phyloP scores from a whole-genome alignment of 1,140 invertebrate species.

The Calephelis virginiensis region DNA sequence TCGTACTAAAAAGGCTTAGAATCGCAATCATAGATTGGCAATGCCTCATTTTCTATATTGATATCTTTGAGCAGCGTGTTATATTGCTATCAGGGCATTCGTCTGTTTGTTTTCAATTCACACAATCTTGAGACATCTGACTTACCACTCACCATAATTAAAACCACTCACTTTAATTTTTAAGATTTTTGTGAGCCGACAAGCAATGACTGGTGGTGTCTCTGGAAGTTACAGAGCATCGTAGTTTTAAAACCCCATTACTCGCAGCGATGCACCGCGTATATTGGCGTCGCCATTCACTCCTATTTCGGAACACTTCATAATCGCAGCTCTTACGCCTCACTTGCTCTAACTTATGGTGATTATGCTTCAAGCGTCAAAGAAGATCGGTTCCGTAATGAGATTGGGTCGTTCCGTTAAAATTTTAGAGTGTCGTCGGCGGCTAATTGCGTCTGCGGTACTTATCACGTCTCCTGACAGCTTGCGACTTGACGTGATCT shows the following conservation, averaged over 20 bases:
- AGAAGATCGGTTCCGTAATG: slow-evolving; percentile 75
- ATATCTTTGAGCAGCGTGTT: too few relatives aligned
- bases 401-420: slow-evolving; percentile 74
- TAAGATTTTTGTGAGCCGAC: slow-evolving; percentile 40
- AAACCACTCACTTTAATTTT: too few relatives aligned
- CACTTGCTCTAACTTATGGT: slow-evolving; percentile 76
- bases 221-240: slow-evolving; percentile 71
- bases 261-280: slow-evolving; percentile 65
- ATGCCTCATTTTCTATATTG: too few relatives aligned
- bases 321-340: slow-evolving; percentile 76
- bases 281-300: slow-evolving; percentile 58
- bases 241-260: slow-evolving; percentile 78
- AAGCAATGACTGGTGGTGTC: slow-evolving; percentile 57
- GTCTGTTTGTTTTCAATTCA: too few relatives aligned
- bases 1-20: too few relatives aligned
- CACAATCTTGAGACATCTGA: too few relatives aligned
- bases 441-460: slow-evolving; percentile 71
- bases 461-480: slow-evolving; percentile 37
- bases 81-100: too few relatives aligned
- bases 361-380: slow-evolving; percentile 75
- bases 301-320: slow-evolving; percentile 77
- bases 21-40: too few relatives aligned
- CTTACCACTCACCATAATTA: too few relatives aligned
- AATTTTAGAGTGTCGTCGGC: slow-evolving; percentile 74
- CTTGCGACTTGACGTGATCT: slow-evolving; percentile 19